phyloP scores from a whole-genome alignment of 2,113 vertebrate genomes.

The Nothobranchius furzeri region DNA sequence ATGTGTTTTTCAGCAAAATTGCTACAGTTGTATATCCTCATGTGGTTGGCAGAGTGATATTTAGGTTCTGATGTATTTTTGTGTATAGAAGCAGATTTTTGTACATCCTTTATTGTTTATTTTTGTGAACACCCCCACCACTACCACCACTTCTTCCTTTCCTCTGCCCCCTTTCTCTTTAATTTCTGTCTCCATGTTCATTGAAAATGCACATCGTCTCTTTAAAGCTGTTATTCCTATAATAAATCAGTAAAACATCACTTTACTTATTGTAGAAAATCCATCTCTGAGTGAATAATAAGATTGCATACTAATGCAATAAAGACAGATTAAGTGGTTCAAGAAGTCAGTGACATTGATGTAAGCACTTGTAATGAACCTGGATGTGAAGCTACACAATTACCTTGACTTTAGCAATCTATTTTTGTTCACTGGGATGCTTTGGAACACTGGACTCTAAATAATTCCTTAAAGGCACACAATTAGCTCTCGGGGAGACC shows the following conservation, averaged over 20 bases:
- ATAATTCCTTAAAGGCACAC: conserved; percentile 50
- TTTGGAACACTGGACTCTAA: conserved; percentile 24
- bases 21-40: no score
- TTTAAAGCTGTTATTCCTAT: no score
- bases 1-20: no score
- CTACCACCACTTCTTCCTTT: no score
- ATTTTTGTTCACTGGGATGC: conserved; percentile 38
- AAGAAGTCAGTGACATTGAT: conserved; percentile 58
- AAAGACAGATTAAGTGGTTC: conserved; percentile 38
- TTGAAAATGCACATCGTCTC: no score
- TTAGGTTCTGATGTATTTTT: no score
- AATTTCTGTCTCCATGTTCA: no score
- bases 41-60: no score
- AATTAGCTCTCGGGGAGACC: conserved; percentile 67
- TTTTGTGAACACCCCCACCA: no score
- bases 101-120: no score
- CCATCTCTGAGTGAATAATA: conserved; percentile 18
- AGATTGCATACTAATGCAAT: conserved; percentile 38
- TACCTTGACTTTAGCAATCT: conserved; percentile 17
- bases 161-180: no score
- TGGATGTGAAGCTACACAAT: conserved; percentile 37
- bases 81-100: no score
- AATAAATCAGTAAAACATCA: not conserved
- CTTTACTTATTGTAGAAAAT: not conserved
- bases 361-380: conserved; percentile 50